A percentile compares a stretch with the other conserved stretches of the same genome.
phyloP scores from a whole-genome alignment of 2,888 invertebrate species.

The Deroplatys truncata region DNA sequence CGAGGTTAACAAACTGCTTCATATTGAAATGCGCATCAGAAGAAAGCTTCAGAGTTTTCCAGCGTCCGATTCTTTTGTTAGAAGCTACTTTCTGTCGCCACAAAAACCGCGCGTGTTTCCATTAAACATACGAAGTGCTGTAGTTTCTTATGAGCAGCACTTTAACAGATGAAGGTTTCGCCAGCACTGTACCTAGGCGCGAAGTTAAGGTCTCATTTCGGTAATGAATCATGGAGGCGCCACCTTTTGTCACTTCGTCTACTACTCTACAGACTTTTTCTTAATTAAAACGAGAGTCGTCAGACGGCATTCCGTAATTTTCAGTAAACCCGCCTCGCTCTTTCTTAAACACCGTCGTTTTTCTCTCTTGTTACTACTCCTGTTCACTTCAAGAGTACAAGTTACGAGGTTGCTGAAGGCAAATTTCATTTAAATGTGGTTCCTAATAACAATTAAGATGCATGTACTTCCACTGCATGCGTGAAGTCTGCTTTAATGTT shows the following conservation, averaged over 20 bases:
- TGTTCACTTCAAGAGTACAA: neutral
- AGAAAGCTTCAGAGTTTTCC: neutral
- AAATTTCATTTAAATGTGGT: too few species aligned
- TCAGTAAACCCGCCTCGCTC: neutral
- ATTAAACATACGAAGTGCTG: neutral
- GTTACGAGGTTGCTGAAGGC: too few species aligned
- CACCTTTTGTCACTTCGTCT: neutral
- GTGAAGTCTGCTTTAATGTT: too few species aligned
- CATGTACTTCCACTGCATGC: too few species aligned
- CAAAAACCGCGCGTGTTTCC: neutral
- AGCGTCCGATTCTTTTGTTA: neutral
- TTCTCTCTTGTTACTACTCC: neutral
- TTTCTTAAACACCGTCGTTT: neutral
- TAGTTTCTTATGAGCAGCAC: neutral
- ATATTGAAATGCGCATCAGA: too few species aligned
- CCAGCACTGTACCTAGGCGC: neutral
- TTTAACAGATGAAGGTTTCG: neutral
- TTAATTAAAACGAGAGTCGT: neutral
- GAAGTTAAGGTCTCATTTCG: neutral
- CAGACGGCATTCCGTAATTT: neutral
- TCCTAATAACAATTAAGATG: too few species aligned
- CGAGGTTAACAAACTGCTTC: too few species aligned
- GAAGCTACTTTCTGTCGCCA: neutral
- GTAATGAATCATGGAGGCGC: neutral
- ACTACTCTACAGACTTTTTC: neutral